These are phyloP conservation scores for Pinna nobilis DNA, from an alignment of 1,140 invertebrate genomes.

Conservation along the genomic window DNA sequence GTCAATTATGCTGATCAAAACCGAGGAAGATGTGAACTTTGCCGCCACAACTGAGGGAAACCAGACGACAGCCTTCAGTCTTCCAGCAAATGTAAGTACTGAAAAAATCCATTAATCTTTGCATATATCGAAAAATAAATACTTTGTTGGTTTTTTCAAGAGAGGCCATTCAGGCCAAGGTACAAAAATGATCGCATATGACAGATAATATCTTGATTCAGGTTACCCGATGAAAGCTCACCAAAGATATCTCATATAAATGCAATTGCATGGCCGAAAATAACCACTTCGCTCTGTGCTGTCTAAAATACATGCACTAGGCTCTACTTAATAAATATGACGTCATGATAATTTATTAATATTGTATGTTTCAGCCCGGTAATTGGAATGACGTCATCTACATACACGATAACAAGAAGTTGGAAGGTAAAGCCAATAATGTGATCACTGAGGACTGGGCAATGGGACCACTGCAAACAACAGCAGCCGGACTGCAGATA, in stretches of 20 bases:
- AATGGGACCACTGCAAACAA: constrained; percentile 17
- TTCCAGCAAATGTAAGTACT: constrained; percentile 33
- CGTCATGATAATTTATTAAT: background rate
- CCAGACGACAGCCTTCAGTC: constrained; percentile 15
- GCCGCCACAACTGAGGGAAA: constrained; percentile 24
- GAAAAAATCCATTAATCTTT: too few species aligned
- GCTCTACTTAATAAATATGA: background rate
- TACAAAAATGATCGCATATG: too few species aligned
- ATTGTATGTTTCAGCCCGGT: constrained; percentile 10
- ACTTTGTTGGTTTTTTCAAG: too few species aligned
- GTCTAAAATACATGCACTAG: background rate
- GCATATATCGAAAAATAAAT: too few species aligned
- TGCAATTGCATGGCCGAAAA: background rate
- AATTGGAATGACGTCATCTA: constrained; percentile 37
- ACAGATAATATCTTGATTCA: too few species aligned
- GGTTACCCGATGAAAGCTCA: too few species aligned
- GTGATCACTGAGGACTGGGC: constrained; percentile 9
- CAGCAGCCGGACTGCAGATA: constrained; percentile 28
- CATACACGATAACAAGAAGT: constrained; percentile 22
- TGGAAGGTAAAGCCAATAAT: constrained; percentile 32
- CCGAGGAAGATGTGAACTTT: constrained; percentile 27
- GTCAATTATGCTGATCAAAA: constrained; percentile 19
- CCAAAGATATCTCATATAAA: too few species aligned
- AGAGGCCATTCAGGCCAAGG: too few species aligned
- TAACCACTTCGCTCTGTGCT: background rate